Evolutionary conservation across 2,797 vertebrate species (phyloP), one percentile per base, ranked within the genome.

Genomic region (Erpetoichthys calabaricus): DNA sequence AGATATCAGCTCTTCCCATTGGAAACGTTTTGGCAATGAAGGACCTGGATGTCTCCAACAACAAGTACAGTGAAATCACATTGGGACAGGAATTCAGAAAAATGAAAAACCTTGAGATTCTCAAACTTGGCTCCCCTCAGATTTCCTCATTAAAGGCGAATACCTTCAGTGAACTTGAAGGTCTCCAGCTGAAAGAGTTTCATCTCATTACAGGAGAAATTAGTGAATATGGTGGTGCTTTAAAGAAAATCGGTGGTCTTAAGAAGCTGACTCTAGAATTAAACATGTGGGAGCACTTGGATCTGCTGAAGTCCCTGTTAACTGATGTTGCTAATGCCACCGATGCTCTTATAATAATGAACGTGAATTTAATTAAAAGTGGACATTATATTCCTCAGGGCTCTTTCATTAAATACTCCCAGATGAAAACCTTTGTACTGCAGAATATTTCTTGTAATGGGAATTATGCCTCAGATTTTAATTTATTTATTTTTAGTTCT

Each of bases 31-130:
- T n/a, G 41, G 56, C 56, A 42, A n/a, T 62, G 42, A 57, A n/a
- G 6, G 6, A 62, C 42, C 56, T 60, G 41, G 59, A 60, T 55
- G 56, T 60, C 44, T 25, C 59, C 25, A 56, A 60, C 54, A 60
- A 60, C 47, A 25, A 41, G 6, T 47, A 50, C 45, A 41, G 41
- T 25, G 51, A 55, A 44, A 55, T 55, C 7, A 3, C 47, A 41
- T 44, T 60, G 47, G 59, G 59, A 56, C 42, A 42, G 10, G 10
- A 56, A 44, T 49, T 60, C 25, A 56, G 42, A 45, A 47, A 44
- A 7, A 43, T 60, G 9, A n/a, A 56, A 50, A 56, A 60, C 8
- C 60, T 62, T 5, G 45, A 58, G 42, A 51, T 53, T 53, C 4
- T 62, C 45, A 52, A 25, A 8, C 56, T 62, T 54, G 60, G 60